Evolutionary conservation across 2,888 invertebrate genomes (phyloP).

Genomic region (Meganola albula): DNA sequence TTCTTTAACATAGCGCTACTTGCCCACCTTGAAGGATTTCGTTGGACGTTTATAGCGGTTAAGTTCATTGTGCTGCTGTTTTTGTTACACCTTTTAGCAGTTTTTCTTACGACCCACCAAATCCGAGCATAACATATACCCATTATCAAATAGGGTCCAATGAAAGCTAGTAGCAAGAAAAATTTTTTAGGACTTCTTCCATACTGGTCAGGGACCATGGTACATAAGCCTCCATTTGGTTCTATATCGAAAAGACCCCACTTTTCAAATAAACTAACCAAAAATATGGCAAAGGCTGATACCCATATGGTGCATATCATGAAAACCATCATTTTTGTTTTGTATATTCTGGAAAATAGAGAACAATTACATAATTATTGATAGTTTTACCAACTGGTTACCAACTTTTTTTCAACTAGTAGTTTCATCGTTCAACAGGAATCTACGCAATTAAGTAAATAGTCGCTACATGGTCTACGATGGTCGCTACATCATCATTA

Average conservation of each 20-base stretch:
- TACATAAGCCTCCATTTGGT: constrained; percentile 84
- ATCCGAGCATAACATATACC: constrained; percentile 89
- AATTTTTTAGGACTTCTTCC: constrained; percentile 85
- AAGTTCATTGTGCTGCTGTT: neutral
- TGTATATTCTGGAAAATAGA: constrained; percentile 79
- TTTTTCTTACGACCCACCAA: constrained; percentile 86
- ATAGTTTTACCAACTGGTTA: too few species aligned
- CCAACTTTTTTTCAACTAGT: too few species aligned
- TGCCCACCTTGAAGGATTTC: neutral
- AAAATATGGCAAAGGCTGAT: constrained; percentile 80
- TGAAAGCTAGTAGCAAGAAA: constrained; percentile 88
- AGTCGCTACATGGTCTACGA: constrained; percentile 45
- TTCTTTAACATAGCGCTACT: neutral
- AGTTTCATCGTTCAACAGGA: too few species aligned
- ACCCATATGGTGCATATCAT: constrained; percentile 88
- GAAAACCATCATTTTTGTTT: constrained; percentile 78
- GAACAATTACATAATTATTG: too few species aligned
- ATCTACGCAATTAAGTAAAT: too few species aligned
- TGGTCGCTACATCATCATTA: neutral
- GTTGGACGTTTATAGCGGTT: neutral
- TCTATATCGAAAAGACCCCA: constrained; percentile 90
- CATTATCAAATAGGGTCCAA: constrained; percentile 89
- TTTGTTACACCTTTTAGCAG: constrained; percentile 62
- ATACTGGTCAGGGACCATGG: constrained; percentile 82
- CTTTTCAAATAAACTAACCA: constrained; percentile 83